Base-by-base conservation (phyloP, 2,888 invertebrate genomes). In the Gryllus longicercus region DNA sequence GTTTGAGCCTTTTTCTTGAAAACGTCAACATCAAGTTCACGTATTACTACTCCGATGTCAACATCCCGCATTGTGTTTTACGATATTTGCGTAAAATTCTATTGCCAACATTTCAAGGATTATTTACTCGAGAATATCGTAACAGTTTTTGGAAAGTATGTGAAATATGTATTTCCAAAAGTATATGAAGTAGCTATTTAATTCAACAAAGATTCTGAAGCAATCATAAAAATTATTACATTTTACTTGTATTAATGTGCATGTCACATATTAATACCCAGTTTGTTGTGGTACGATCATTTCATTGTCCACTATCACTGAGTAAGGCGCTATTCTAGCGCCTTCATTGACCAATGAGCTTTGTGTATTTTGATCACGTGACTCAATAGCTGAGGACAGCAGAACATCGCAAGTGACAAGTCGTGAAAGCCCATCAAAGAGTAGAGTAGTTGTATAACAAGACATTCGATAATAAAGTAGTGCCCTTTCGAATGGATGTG, bases 331-430 rank as follows among this genome's bases (percentile, higher is more conserved):
- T 81, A 78, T 76, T 79, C 77, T 76, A 81, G 78, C 78, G 79
- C 76, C 51, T 76, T 38, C 38, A 51, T 23, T 75, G 81, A 75
- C 82, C 82, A 82, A 82, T 82, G 78, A 76, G 78, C 38, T 77
- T 75, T 16, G 77, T 11, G 50, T 21, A 63, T 77, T 79, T 50
- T 79, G 80, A 50, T 82, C 81, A 82, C 82, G 80, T 82, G 82
- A 82, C 77, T 74, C 78, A 80, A 63, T 75, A 76, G 79, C 77
- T 76, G 49, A 82, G 79, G 81, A 82, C 82, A 82, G 81, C 81
- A 80, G 82, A 82, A 81, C 75, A 81, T 82, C 81, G 82, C 80
- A 82, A 81, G 81, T 82, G 82, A 82, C 82, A 82, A 81, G 82
- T 80, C 80, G 81, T 81, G 82, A 82, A 82, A 81, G 81, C 75